phyloP scores from a whole-genome alignment of 2,113 vertebrate genomes.

The Emydocephalus ijimae region DNA sequence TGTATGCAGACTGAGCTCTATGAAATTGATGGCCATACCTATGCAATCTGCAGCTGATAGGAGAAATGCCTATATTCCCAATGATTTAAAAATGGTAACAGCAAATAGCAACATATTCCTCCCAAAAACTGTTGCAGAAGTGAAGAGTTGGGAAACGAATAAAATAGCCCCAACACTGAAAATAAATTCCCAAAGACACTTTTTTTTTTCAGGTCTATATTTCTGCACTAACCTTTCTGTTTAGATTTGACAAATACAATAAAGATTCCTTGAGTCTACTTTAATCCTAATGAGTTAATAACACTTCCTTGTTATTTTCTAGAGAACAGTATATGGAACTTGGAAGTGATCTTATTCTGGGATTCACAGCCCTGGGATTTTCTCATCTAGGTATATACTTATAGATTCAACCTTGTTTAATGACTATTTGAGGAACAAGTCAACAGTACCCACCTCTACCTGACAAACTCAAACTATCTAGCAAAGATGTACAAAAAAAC shows the following conservation, averaged over 20 bases:
- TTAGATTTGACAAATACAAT: background rate
- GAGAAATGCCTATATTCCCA: background rate
- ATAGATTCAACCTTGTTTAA: background rate
- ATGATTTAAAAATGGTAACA: background rate
- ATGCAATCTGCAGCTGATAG: background rate
- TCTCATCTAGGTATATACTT: background rate
- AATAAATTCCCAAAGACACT: background rate
- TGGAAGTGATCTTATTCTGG: background rate
- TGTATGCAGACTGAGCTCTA: background rate
- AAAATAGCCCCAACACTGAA: background rate
- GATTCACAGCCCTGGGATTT: background rate
- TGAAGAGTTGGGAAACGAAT: background rate
- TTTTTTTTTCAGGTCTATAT: background rate
- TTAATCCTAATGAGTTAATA: background rate
- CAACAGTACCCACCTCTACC: background rate
- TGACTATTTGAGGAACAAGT: background rate
- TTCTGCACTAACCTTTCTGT: background rate
- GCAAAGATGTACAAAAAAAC: background rate
- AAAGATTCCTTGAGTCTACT: background rate
- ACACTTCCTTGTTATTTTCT: background rate
- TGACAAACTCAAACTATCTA: background rate
- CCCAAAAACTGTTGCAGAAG: background rate
- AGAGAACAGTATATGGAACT: background rate
- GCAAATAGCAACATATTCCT: background rate
- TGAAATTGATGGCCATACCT: background rate